Evolutionary conservation across 2,888 invertebrate species (phyloP).

Genomic region (Hirtodrosophila cameraria): DNA sequence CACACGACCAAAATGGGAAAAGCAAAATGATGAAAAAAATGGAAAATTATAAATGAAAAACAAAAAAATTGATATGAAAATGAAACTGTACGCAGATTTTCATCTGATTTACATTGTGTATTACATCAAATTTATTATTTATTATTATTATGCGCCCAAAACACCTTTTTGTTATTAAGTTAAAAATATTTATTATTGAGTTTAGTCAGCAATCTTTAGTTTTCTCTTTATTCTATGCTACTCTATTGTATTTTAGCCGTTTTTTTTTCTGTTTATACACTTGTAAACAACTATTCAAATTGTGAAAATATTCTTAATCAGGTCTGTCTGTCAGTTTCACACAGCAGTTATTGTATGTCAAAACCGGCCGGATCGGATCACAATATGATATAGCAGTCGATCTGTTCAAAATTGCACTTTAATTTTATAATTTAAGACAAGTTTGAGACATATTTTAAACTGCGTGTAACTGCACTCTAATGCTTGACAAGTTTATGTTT

Average conservation of each 20-base stretch:
- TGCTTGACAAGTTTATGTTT: too few species aligned
- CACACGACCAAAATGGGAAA: conserved; percentile 55
- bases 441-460: too few species aligned
- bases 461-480: too few species aligned
- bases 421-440: too few species aligned
- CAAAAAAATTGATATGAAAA: too few species aligned
- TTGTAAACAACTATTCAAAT: conserved; percentile 2
- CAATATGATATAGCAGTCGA: too few species aligned
- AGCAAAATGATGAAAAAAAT: conserved; percentile 18
- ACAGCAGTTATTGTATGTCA: too few species aligned
- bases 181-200: conserved; percentile 62
- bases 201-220: conserved; percentile 56
- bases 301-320: too few species aligned
- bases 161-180: conserved; percentile 66
- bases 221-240: conserved; percentile 22
- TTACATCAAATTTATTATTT: conserved; percentile 65
- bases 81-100: conserved; percentile 13
- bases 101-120: conserved; percentile 33
- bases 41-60: conserved; percentile 9
- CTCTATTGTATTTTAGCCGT: conserved; percentile 6
- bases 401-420: too few species aligned
- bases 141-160: conserved; percentile 62
- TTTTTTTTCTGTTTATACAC: conserved; percentile 16
- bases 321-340: too few species aligned
- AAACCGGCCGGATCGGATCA: too few species aligned